A percentile compares a stretch with the other conserved stretches of the same genome.
Conservation (phyloP, 2,113 vertebrate species). For the Spea multiplicata region DNA sequence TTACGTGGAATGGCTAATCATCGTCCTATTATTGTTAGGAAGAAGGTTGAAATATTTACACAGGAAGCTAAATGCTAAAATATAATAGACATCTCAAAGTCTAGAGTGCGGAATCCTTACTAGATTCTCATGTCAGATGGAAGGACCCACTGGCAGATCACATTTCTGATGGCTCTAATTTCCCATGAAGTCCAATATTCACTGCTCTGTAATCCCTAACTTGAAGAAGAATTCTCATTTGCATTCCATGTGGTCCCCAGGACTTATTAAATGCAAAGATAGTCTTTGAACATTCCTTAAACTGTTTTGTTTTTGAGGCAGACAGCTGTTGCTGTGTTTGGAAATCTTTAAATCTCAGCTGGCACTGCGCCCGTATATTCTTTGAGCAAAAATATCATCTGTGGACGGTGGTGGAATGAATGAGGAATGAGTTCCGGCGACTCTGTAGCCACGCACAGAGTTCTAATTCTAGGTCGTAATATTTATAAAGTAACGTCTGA, state of each 20-base stretch:
- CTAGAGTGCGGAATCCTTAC: too few species aligned
- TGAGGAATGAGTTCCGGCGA: neutral
- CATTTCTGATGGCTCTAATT: too few species aligned
- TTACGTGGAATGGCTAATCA: too few species aligned
- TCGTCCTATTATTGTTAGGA: too few species aligned
- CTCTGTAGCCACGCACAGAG: neutral
- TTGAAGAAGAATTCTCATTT: neutral
- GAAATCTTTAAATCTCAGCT: neutral
- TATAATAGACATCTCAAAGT: too few species aligned
- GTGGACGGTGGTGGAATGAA: neutral
- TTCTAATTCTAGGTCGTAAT: neutral
- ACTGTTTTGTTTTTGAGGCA: neutral
- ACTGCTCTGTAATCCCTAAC: neutral
- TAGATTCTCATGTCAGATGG: too few species aligned
- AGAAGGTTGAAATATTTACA: too few species aligned
- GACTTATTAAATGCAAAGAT: constrained; percentile 8
- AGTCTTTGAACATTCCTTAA: constrained; percentile 8
- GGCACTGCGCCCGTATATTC: neutral
- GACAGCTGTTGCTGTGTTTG: constrained; percentile 11
- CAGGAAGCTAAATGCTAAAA: too few species aligned
- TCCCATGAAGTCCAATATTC: too few species aligned
- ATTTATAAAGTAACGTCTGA: constrained; percentile 5
- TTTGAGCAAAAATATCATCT: constrained; percentile 1
- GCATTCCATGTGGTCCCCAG: neutral
- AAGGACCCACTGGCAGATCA: too few species aligned